Evolutionary conservation across 1,140 invertebrate species (phyloP), one percentile per base, ranked within the genome.

Genomic region (Charaxes varanes): DNA sequence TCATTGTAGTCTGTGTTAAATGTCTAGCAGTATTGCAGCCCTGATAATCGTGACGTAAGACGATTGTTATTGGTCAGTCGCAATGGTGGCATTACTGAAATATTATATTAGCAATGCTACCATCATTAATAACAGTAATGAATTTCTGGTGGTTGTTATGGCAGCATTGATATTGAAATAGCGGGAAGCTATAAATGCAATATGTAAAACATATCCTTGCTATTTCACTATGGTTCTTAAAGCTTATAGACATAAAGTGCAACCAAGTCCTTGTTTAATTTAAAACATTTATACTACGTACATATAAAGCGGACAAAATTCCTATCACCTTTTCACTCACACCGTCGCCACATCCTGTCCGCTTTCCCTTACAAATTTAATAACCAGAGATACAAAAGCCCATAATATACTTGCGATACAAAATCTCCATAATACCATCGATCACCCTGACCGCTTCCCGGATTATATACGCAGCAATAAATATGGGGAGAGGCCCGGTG

Each of bases 401-500:
- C 21, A 40, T 46, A 36, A 51, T 51, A 51, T 51, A 51, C 42
- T 51, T 45, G 48, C 37, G 48, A 51, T 54, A 54, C 44, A 48
- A 48, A 45, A 56, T 53, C 50, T 53, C 43, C 50, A 56, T 56
- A 53, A 53, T 54, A 41, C 55, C 47, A 58, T 58, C 55, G 51
- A 58, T 58, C 55, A 58, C 41, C 35, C 31, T 56, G 43, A 43
- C 51, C 51, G 40, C 51, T 42, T 40, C 38, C 54, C 55, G 51
- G 43, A 50, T 54, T 42, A 49, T 46, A 44, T 57, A 40, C 41
- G 44, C 44, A 40, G 51, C 43, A 58, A 58, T 58, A 58, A 58
- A 58, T 58, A 58, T 40, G 33, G 44, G 36, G 36, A 33, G 48
- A 41, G 51, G 51, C 41, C 36, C 40, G 48, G 35, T 44, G 40